phyloP scores from a whole-genome alignment of 2,888 invertebrate species.

The Copidosoma aretas region DNA sequence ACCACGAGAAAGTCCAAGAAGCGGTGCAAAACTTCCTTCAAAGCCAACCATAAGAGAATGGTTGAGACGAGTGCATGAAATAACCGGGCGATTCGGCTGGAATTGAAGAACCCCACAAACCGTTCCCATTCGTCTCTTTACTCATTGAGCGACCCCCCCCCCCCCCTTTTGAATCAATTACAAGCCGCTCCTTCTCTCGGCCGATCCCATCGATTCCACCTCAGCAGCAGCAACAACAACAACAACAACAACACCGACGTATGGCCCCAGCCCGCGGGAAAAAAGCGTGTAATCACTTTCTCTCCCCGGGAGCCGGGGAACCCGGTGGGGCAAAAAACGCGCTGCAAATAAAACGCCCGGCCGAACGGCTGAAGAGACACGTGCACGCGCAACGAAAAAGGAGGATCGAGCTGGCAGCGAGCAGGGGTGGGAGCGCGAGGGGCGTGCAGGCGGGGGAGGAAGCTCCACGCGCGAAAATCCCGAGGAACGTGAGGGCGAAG shows the following conservation, averaged over 20 bases:
- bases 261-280: neutral
- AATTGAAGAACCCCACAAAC: too few species aligned
- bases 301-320: neutral
- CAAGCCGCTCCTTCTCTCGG: neutral
- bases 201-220: neutral
- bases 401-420: constrained; percentile 24
- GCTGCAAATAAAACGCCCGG: neutral
- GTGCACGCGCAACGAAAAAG: neutral
- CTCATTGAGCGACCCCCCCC: too few species aligned
- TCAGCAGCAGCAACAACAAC: too few species aligned
- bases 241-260: neutral
- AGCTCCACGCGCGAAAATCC: too few species aligned
- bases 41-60: neutral
- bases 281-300: neutral
- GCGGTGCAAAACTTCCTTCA: too few species aligned
- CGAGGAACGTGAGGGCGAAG: constrained; percentile 34
- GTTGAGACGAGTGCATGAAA: too few species aligned
- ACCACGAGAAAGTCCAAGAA: too few species aligned
- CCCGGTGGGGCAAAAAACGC: neutral
- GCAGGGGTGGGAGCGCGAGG: too few species aligned
- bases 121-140: too few species aligned
- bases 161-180: neutral
- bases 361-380: neutral
- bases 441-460: too few species aligned
- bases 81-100: too few species aligned